These are phyloP conservation scores for Lithosia quadra DNA, from an alignment of 2,888 invertebrate genomes.

Conservation along the genomic window DNA sequence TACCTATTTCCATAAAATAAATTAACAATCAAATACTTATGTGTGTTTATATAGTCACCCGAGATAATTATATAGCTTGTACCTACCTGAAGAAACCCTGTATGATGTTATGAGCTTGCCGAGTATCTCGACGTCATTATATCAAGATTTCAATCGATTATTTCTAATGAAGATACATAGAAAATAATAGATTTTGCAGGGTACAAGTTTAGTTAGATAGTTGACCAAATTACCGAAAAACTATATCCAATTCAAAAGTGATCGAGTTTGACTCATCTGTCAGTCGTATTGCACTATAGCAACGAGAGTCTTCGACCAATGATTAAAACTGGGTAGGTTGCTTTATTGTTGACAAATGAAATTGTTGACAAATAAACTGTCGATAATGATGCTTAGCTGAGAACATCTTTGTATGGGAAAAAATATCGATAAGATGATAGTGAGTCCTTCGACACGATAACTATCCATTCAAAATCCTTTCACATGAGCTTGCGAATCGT, in stretches of 20 bases:
- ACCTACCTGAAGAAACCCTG: background rate
- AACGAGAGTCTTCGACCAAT: background rate
- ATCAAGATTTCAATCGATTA: too few species aligned
- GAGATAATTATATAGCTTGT: too few species aligned
- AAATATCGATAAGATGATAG: slow-evolving; percentile 73
- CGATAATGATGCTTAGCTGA: slow-evolving; percentile 60
- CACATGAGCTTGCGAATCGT: slow-evolving; percentile 70
- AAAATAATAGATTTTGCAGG: too few species aligned
- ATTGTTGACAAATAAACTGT: slow-evolving; percentile 17
- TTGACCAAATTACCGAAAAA: slow-evolving; percentile 39
- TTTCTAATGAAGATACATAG: too few species aligned
- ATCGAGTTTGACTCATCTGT: too few species aligned
- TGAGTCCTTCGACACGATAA: slow-evolving; percentile 63
- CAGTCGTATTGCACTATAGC: too few species aligned
- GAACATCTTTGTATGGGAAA: slow-evolving; percentile 72
- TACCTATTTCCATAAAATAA: slow-evolving; percentile 39
- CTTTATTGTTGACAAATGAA: too few species aligned
- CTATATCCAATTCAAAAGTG: background rate
- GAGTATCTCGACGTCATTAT: background rate
- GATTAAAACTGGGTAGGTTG: background rate
- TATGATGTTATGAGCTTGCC: background rate
- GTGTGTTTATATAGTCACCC: slow-evolving; percentile 12
- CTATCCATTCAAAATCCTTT: slow-evolving; percentile 69
- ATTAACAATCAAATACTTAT: slow-evolving; percentile 35
- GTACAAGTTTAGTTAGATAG: too few species aligned